Evolutionary conservation across 1,140 invertebrate species (phyloP).

Genomic region (Brachionus koreanus): DNA sequence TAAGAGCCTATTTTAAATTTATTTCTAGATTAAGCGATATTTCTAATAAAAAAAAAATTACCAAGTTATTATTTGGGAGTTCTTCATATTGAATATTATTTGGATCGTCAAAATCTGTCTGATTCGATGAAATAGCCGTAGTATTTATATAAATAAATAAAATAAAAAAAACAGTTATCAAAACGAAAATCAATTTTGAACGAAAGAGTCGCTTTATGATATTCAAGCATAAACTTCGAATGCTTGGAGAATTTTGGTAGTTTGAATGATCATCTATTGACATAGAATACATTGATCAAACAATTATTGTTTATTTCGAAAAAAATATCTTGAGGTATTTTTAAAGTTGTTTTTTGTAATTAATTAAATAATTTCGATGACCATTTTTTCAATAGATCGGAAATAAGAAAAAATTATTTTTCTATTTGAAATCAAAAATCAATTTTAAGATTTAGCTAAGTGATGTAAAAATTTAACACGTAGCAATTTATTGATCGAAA

Average conservation of each 20-base stretch:
- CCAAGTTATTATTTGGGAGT: background rate
- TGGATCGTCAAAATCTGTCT: background rate
- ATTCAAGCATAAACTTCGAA: background rate
- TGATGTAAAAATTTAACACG: background rate
- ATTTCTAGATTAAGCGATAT: background rate
- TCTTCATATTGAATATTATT: background rate
- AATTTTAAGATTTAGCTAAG: background rate
- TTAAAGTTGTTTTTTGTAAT: background rate
- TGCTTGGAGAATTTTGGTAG: background rate
- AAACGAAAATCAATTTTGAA: background rate
- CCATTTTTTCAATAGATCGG: background rate
- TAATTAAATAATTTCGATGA: background rate
- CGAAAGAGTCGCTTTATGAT: background rate
- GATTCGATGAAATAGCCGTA: background rate
- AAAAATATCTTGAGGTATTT: background rate
- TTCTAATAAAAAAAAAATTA: background rate
- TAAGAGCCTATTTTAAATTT: no score
- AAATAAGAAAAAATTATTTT: background rate
- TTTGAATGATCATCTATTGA: background rate
- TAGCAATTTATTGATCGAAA: background rate
- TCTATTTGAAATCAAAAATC: background rate
- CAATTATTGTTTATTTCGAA: background rate
- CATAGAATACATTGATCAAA: background rate
- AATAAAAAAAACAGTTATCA: background rate
- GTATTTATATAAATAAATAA: slow-evolving; percentile 3